Percentiles rank a stretch among this genome's conserved stretches.
These are phyloP conservation scores for Staurois parvus DNA, from an alignment of 2,797 vertebrate species.

Conservation along the genomic window DNA sequence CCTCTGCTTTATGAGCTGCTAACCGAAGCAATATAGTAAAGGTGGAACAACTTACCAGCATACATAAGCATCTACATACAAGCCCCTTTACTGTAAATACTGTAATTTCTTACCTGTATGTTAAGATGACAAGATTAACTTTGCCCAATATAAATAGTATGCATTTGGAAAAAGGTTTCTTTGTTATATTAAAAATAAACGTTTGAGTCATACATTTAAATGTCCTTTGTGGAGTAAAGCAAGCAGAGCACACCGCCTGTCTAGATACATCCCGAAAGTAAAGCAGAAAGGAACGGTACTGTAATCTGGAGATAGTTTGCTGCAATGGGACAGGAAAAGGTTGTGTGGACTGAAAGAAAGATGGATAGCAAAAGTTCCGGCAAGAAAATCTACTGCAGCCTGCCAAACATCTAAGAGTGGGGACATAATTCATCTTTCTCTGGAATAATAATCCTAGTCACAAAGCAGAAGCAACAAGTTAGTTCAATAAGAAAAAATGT, in stretches of 20 bases:
- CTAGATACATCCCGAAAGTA: not conserved
- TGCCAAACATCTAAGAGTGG: constrained; percentile 28
- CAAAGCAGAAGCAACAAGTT: constrained; percentile 40
- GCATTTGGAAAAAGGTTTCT: not conserved
- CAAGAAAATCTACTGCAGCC: constrained; percentile 28
- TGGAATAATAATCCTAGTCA: constrained; percentile 32
- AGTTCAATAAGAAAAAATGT: constrained; percentile 27
- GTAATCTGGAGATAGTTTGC: constrained; percentile 22
- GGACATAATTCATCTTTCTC: constrained; percentile 44
- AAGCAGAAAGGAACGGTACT: constrained; percentile 14
- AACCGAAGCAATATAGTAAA: too few species aligned
- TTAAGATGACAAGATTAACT: not conserved
- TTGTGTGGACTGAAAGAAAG: constrained; percentile 22
- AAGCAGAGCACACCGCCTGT: constrained; percentile 6
- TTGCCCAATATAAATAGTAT: not conserved
- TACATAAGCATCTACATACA: not conserved
- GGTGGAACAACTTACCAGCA: too few species aligned
- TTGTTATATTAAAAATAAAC: not conserved
- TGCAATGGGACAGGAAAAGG: constrained; percentile 30
- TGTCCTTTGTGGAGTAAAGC: constrained; percentile 9
- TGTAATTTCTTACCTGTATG: not conserved
- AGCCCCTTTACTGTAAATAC: not conserved
- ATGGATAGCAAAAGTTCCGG: constrained; percentile 24
- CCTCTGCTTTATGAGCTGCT: too few species aligned
- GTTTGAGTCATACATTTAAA: not conserved